phyloP scores from a whole-genome alignment of 2,113 vertebrate species.

The Parus major region DNA sequence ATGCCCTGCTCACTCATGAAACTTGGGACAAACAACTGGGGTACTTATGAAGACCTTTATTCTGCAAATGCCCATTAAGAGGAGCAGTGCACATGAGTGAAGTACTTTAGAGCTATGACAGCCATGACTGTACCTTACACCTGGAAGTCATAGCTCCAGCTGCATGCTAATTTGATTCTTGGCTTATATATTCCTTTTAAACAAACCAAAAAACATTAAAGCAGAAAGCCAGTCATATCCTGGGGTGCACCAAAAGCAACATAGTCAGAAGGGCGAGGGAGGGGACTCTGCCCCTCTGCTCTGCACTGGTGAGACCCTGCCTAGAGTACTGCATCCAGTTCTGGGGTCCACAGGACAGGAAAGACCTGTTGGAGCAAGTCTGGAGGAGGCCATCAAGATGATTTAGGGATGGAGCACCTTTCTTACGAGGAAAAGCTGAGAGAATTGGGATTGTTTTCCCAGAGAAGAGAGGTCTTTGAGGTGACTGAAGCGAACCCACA shows the following conservation, averaged over 20 bases:
- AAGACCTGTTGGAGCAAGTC: fast-evolving
- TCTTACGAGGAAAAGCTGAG: not conserved
- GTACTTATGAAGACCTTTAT: not conserved
- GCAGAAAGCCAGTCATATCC: not conserved
- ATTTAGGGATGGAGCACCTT: not conserved
- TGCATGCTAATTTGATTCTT: not conserved
- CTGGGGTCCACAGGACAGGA: not conserved
- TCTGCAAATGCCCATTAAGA: not conserved
- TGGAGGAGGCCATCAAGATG: not conserved
- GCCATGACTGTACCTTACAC: not conserved
- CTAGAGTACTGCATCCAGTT: not conserved
- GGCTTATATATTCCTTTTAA: not conserved
- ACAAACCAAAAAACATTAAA: not conserved
- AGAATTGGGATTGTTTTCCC: not conserved
- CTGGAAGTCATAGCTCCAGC: not conserved
- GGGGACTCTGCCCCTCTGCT: not conserved
- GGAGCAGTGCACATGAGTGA: not conserved
- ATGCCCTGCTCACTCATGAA: not conserved
- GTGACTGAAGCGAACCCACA: not conserved
- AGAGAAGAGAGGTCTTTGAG: not conserved
- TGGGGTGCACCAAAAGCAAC: not conserved
- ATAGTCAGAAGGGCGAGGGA: fast-evolving
- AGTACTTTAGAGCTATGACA: not conserved
- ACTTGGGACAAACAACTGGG: not conserved
- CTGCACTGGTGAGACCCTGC: not conserved